These are phyloP conservation scores for Psix sp. DNA, from an alignment of 1,140 invertebrate species.

Conservation along the genomic window DNA sequence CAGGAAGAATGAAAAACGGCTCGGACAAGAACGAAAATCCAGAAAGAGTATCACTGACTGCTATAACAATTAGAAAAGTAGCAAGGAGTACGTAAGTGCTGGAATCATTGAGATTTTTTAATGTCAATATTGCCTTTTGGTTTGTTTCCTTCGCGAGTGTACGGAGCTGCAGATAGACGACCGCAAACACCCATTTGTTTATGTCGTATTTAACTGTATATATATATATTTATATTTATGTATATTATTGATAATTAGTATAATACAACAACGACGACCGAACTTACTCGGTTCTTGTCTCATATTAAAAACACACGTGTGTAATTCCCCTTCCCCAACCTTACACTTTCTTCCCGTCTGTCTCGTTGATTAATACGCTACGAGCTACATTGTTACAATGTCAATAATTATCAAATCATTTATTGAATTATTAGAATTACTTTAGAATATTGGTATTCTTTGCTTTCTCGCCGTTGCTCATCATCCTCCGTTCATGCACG, in stretches of 20 bases:
- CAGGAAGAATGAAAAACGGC: conserved; percentile 2
- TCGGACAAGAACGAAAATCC: background rate
- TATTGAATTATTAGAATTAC: conserved; percentile 77
- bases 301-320: conserved; percentile 68
- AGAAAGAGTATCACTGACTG: conserved; percentile 28
- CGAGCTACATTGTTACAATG: conserved; percentile 75
- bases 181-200: conserved; percentile 42
- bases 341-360: conserved; percentile 52
- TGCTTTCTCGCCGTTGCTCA: conserved; percentile 33
- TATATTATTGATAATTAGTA: conserved; percentile 62
- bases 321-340: conserved; percentile 45
- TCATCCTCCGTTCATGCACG: conserved; percentile 17
- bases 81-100: conserved; percentile 47
- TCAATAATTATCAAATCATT: conserved; percentile 78
- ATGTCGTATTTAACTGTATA: conserved; percentile 43
- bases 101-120: conserved; percentile 4
- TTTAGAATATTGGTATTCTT: conserved; percentile 78
- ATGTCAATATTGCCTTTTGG: conserved; percentile 23
- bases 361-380: conserved; percentile 73
- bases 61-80: conserved; percentile 51
- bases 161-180: conserved; percentile 21
- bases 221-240: conserved; percentile 36
- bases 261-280: conserved; percentile 66
- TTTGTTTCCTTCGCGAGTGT: conserved; percentile 15
- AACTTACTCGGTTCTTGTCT: conserved; percentile 44